Evolutionary conservation across 2,113 vertebrate species (phyloP).

Genomic region (Gambusia affinis): DNA sequence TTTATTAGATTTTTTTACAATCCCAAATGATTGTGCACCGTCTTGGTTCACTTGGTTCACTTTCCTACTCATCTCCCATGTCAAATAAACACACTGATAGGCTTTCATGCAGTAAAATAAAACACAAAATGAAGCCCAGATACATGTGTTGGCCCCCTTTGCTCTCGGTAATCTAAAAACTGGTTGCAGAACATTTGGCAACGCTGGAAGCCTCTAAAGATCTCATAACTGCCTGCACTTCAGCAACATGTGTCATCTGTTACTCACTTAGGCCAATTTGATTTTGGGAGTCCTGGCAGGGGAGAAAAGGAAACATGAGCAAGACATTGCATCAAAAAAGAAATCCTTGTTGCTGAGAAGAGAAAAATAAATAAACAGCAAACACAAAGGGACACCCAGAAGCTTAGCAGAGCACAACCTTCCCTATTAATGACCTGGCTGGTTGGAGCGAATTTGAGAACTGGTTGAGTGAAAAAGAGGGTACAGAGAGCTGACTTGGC

Average conservation of each 20-base stretch:
- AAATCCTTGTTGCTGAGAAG: not conserved
- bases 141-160: not conserved
- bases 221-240: not conserved
- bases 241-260: not conserved
- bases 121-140: not conserved
- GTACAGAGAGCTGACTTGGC: conserved; percentile 50
- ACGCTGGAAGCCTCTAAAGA: not conserved
- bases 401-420: not conserved
- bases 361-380: not conserved
- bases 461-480: not conserved
- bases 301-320: not conserved
- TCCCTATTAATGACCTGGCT: not conserved
- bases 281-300: not conserved
- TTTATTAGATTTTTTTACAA: no score
- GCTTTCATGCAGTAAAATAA: not conserved
- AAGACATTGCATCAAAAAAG: not conserved
- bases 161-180: not conserved
- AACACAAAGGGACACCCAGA: not conserved
- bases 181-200: not conserved
- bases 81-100: not conserved
- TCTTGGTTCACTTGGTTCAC: not conserved
- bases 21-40: not conserved
- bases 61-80: not conserved
- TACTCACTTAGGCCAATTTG: not conserved
- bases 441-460: not conserved